A percentile compares a stretch with the other conserved stretches of the same genome.
These are phyloP conservation scores for Myotis lucifugus DNA, from an alignment of 2,113 vertebrate genomes.

Conservation along the genomic window DNA sequence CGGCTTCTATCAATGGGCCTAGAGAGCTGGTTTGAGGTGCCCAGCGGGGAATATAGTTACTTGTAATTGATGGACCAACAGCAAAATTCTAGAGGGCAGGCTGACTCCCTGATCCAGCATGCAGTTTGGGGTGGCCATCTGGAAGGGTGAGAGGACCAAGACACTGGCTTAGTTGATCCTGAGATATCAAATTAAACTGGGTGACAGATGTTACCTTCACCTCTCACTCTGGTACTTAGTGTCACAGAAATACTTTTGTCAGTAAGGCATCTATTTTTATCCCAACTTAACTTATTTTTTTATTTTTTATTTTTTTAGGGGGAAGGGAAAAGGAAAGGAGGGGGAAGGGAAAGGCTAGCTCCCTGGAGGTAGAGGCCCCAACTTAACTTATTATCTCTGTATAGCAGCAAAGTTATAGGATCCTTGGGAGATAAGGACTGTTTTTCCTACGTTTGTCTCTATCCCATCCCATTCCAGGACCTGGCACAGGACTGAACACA, in stretches of 20 bases:
- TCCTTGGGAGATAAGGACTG: background rate
- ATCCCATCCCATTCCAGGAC: background rate
- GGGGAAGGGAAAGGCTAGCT: no score
- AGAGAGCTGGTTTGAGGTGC: background rate
- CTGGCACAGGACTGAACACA: background rate
- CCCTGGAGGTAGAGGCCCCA: no score
- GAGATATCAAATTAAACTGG: background rate
- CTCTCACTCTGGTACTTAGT: background rate
- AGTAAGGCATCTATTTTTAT: background rate
- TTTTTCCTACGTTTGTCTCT: background rate
- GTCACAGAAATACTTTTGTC: background rate
- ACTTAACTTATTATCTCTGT: background rate
- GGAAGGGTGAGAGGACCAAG: background rate
- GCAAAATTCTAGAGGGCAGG: background rate
- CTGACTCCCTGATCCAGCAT: background rate
- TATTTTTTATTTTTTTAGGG: no score
- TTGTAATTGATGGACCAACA: background rate
- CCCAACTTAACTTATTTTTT: no score
- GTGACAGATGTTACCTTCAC: background rate
- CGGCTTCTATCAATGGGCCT: background rate
- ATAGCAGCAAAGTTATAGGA: background rate
- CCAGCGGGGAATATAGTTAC: background rate
- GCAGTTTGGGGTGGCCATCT: background rate
- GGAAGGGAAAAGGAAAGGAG: no score
- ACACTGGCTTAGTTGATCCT: background rate